Conservation (phyloP, 2,113 vertebrate species). For the Globicephala melas region DNA sequence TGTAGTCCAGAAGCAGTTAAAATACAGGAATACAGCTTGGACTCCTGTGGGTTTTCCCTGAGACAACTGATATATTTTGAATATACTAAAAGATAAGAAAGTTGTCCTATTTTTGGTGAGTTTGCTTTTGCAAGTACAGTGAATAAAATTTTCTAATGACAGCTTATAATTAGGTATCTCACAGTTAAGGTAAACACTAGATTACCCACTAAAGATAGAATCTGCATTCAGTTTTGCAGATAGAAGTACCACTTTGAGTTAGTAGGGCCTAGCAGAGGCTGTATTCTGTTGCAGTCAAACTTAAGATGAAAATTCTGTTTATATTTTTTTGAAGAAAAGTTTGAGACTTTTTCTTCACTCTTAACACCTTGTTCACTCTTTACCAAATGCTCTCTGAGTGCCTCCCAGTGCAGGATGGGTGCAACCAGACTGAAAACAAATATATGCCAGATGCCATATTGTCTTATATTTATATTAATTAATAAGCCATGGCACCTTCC, state of each 20-base stretch:
- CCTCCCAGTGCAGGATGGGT: not conserved
- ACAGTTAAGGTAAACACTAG: conserved; percentile 43
- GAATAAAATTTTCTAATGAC: conserved; percentile 47
- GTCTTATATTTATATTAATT: not conserved
- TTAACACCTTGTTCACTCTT: not conserved
- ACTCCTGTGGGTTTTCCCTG: not conserved
- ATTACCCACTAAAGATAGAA: conserved; percentile 35
- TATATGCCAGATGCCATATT: not conserved
- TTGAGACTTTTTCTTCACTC: not conserved
- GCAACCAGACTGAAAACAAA: not conserved
- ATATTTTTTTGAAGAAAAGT: conserved; percentile 10
- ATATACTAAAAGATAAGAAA: not conserved
- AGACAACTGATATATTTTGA: not conserved
- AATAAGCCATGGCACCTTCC: not conserved
- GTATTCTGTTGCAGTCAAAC: not conserved
- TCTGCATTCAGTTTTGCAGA: not conserved
- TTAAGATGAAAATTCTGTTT: conserved; percentile 12
- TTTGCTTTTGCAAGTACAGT: conserved; percentile 47
- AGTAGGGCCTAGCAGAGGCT: not conserved
- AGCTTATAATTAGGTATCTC: conserved; percentile 52
- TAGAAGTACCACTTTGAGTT: not conserved
- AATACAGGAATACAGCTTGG: not conserved
- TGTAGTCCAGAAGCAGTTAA: not conserved
- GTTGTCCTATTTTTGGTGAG: not conserved
- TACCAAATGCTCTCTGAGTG: not conserved